Evolutionary conservation across 2,888 invertebrate species (phyloP).

Genomic region (Nasonovia ribisnigri): DNA sequence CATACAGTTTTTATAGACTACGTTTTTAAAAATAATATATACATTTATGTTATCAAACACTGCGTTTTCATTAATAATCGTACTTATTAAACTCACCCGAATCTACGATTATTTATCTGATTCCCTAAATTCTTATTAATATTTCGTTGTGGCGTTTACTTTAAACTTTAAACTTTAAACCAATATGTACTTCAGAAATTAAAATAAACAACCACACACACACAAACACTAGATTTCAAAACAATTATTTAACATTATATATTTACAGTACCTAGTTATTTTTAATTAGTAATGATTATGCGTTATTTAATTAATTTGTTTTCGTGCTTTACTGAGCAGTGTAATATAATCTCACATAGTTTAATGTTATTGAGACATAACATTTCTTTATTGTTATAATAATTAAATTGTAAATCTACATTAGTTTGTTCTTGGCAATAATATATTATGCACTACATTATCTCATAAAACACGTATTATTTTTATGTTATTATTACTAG

Average conservation of each 20-base stretch:
- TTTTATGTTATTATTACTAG: not conserved
- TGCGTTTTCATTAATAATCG: too few relatives aligned
- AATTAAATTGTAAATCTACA: not conserved
- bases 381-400: not conserved
- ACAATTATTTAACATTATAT: not conserved
- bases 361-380: not conserved
- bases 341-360: not conserved
- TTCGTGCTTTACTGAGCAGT: not conserved
- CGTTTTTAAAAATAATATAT: too few relatives aligned
- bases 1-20: too few relatives aligned
- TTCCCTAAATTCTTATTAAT: too few relatives aligned
- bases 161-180: too few relatives aligned
- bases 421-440: not conserved
- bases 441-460: not conserved
- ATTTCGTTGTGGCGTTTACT: too few relatives aligned
- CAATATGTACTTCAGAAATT: too few relatives aligned
- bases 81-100: too few relatives aligned
- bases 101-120: too few relatives aligned
- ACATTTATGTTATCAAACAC: too few relatives aligned
- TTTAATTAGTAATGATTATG: not conserved
- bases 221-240: not conserved
- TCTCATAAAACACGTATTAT: not conserved
- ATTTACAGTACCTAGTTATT: not conserved
- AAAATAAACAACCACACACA: too few relatives aligned
- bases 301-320: not conserved